A percentile compares a stretch with the other conserved stretches of the same genome.
phyloP scores from a whole-genome alignment of 2,113 vertebrate genomes.

The Sylvicapra grimmia region DNA sequence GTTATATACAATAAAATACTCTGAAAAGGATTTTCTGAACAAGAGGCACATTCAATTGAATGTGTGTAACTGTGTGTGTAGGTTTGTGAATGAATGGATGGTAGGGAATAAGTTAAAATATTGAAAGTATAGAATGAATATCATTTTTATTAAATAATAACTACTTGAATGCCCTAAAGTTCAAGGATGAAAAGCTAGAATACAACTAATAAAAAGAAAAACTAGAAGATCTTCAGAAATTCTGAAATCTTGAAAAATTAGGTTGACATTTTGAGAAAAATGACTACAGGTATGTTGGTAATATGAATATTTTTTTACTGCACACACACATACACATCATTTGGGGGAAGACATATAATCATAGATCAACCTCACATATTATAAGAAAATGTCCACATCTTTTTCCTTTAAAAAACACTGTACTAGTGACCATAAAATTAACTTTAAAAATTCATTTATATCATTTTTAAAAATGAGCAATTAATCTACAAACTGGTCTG shows the following conservation, averaged over 20 bases:
- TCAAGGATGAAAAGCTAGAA: not conserved
- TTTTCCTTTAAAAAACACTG: not conserved
- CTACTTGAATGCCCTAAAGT: not conserved
- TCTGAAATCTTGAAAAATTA: not conserved
- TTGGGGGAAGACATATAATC: not conserved
- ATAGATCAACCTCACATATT: not conserved
- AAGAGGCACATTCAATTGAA: not conserved
- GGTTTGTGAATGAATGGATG: not conserved
- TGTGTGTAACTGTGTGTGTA: not conserved
- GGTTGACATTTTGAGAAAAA: not conserved
- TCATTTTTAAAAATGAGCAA: not conserved
- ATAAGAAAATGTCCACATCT: not conserved
- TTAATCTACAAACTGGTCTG: not conserved
- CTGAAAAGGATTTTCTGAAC: slow-evolving; percentile 15
- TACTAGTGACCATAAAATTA: not conserved
- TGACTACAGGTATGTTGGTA: not conserved
- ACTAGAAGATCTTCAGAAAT: not conserved
- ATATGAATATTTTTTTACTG: not conserved
- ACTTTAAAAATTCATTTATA: not conserved
- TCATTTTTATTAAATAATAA: not conserved
- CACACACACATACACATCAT: not conserved
- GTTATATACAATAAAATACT: slow-evolving; percentile 20
- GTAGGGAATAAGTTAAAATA: not conserved
- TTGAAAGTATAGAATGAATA: not conserved
- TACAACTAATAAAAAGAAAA: not conserved